A percentile compares a stretch with the other conserved stretches of the same genome.
Conservation (phyloP, 53 echinoderm and acorn worm genomes). For the Mesocentrotus franciscanus region DNA sequence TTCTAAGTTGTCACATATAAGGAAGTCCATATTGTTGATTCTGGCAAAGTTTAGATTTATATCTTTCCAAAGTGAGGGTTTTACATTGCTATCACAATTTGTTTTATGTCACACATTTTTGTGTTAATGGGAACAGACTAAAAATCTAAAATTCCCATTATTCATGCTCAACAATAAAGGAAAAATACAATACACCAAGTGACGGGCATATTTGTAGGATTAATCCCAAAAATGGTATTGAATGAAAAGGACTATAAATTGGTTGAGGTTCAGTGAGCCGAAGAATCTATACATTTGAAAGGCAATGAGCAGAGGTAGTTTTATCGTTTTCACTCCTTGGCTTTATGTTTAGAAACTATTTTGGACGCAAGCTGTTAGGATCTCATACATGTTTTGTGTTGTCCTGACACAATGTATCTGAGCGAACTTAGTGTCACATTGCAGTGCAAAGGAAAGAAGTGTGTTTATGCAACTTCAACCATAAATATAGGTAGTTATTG, state of each 20-base stretch:
- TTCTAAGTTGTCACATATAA: too few species aligned
- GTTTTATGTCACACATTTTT: background rate
- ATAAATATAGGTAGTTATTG: background rate
- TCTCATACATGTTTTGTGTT: background rate
- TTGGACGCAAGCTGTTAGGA: background rate
- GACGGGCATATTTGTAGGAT: background rate
- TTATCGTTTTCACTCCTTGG: background rate
- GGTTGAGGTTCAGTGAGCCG: background rate
- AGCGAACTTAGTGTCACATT: conserved; percentile 4
- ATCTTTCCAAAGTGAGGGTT: too few species aligned
- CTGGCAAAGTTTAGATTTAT: too few species aligned
- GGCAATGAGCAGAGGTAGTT: background rate
- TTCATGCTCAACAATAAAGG: background rate
- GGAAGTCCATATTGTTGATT: too few species aligned
- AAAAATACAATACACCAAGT: background rate
- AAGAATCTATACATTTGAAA: background rate
- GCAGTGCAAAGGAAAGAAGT: background rate
- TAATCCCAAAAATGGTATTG: background rate
- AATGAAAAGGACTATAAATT: background rate
- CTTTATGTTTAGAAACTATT: background rate
- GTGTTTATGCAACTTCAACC: background rate
- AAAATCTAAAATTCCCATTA: background rate
- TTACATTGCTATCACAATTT: too few species aligned
- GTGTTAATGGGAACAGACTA: background rate
- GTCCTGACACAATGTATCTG: background rate